Base-by-base conservation (phyloP, 2,113 vertebrate genomes). In the Cathartes aura region DNA sequence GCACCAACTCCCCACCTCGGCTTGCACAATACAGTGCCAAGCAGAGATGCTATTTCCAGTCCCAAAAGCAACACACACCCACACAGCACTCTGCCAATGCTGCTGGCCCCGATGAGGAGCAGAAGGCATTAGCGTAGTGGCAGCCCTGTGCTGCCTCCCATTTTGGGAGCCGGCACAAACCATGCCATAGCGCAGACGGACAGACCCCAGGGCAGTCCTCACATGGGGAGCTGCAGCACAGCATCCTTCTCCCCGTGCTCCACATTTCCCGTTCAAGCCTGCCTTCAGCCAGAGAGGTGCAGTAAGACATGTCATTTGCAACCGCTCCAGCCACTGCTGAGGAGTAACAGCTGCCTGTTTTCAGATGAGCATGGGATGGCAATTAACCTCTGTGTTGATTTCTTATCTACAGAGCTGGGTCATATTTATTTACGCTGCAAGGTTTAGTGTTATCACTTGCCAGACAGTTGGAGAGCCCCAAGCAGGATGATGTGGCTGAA, bases 11-110 rank as follows among this genome's bases (percentile, higher is more conserved):
- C 83, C 38, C 73, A 87, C 84, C 64, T 79, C 68, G 64, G 68
- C 47, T 75, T 48, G 70, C 78, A 87, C 71, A 12, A 18, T 17
- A 6, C 56, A 74, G 48, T 6, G 45, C 91, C 89, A 71, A 56
- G 82, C 58, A 87, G 72, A 81, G 68, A 84, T 63, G 89, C 76
- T 89, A 84, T 82, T 87, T 96, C 47, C 76, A 93, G 72, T 27
- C n/a, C 83, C 30, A 6, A 53, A 50, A 91, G 87, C 72, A 87
- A 53, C 72, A 68, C n/a, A 59, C 87, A 42, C 75, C 59, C 87
- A 68, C 85, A 45, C 67, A 68, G 67, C 71, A 6, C 67, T 38
- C 60, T 34, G 80, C 68, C 93, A 90, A 2, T 0, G 0, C 63
- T 83, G 72, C 59, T 42, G 29, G 71, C 83, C 80, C 55, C 3